Percentiles rank a stretch among this genome's conserved stretches.
Conservation (phyloP, 2,797 vertebrate genomes). For the Acipenser ruthenus region DNA sequence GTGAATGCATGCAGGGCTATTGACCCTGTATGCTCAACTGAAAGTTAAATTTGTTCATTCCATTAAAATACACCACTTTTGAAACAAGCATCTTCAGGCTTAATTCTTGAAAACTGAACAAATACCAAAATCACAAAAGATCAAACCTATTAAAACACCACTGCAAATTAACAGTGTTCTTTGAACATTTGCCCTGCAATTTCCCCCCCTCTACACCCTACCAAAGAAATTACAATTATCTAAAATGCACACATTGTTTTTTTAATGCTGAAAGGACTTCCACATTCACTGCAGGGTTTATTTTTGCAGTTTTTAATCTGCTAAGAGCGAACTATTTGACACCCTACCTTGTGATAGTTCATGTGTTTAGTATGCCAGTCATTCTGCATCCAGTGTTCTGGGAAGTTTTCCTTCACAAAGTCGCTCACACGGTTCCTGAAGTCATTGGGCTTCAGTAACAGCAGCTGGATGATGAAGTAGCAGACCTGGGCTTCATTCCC, state of each 20-base stretch:
- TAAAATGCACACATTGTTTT: not conserved
- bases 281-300: not conserved
- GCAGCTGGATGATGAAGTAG: constrained; percentile 97
- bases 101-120: too few relatives aligned
- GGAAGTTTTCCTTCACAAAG: constrained; percentile 96
- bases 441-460: constrained; percentile 93
- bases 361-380: constrained; percentile 99
- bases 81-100: too few relatives aligned
- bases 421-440: constrained; percentile 95
- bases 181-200: too few relatives aligned
- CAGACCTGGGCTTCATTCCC: constrained; percentile 97
- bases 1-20: too few relatives aligned
- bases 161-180: too few relatives aligned
- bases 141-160: too few relatives aligned
- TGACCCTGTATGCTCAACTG: too few relatives aligned
- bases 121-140: too few relatives aligned
- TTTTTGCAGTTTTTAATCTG: constrained; percentile 5
- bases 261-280: not conserved
- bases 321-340: not conserved
- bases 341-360: constrained; percentile 92
- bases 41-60: too few relatives aligned
- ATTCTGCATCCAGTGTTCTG: constrained; percentile 97
- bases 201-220: too few relatives aligned
- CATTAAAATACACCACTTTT: too few relatives aligned
- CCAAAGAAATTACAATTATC: too few relatives aligned